Conservation (phyloP, 2,113 vertebrate species). For the Buteo buteo region DNA sequence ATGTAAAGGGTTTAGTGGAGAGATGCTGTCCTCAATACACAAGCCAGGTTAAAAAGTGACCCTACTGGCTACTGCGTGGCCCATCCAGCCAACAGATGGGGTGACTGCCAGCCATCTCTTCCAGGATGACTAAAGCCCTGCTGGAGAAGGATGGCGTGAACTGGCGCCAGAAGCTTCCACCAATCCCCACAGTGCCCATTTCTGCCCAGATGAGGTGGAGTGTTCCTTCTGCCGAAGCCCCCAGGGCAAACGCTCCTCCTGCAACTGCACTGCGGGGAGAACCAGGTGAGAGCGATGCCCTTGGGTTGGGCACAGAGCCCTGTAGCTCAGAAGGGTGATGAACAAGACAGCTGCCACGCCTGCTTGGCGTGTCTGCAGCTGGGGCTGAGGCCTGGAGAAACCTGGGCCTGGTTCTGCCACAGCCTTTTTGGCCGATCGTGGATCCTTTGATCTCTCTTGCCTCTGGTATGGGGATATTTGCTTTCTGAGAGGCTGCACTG, state of each 20-base stretch:
- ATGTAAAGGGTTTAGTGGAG: neutral
- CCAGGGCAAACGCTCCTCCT: slow-evolving; percentile 28
- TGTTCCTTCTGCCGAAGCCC: neutral
- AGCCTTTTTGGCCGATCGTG: neutral
- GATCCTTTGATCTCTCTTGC: neutral
- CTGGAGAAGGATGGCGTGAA: slow-evolving; percentile 80
- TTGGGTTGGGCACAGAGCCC: neutral
- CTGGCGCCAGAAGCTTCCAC: slow-evolving; percentile 89
- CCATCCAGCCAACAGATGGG: neutral
- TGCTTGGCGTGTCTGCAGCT: neutral
- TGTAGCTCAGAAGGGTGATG: neutral
- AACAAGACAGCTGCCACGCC: neutral
- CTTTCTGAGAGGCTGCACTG: neutral
- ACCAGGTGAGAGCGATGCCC: slow-evolving; percentile 50
- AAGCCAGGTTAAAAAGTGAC: neutral
- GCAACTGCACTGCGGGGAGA: neutral
- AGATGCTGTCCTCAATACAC: neutral
- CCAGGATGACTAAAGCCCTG: slow-evolving; percentile 89
- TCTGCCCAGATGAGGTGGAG: slow-evolving; percentile 77
- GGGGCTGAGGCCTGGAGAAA: neutral
- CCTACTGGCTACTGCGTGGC: rapidly evolving
- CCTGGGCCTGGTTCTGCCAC: neutral
- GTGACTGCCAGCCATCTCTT: neutral
- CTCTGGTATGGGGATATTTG: neutral
- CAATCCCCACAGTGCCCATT: slow-evolving; percentile 84